Percentiles rank a stretch among this genome's conserved stretches.
Conservation (phyloP, 2,113 vertebrate species). For the Caranx ignobilis region DNA sequence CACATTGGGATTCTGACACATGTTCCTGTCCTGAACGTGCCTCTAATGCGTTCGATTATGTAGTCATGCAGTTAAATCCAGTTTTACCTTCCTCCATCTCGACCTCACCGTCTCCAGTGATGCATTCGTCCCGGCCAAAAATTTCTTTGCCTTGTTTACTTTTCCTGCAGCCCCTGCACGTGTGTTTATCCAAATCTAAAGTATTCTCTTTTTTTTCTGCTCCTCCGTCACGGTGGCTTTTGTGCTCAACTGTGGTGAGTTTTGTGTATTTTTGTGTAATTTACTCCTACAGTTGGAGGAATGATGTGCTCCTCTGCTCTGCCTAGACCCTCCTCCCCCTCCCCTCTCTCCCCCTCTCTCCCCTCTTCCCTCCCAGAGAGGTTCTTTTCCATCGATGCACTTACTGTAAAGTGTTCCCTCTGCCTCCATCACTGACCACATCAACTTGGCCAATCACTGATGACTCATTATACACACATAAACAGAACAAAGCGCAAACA, state of each 20-base stretch:
- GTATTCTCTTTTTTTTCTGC: slow-evolving; percentile 67
- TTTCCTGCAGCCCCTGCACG: slow-evolving; percentile 68
- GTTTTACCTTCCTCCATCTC: slow-evolving; percentile 33
- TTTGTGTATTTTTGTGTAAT: slow-evolving; percentile 83
- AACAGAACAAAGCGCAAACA: slow-evolving; percentile 80
- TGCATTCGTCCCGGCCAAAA: slow-evolving; percentile 39
- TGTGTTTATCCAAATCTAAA: slow-evolving; percentile 80
- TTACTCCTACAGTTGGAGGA: slow-evolving; percentile 81
- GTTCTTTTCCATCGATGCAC: slow-evolving; percentile 79
- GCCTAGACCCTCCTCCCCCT: slow-evolving; percentile 5
- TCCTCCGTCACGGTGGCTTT: slow-evolving; percentile 78
- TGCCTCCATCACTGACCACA: slow-evolving; percentile 78
- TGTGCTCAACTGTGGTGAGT: slow-evolving; percentile 76
- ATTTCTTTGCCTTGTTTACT: slow-evolving; percentile 73
- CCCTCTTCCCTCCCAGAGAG: slow-evolving; percentile 55
- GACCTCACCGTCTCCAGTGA: slow-evolving; percentile 42
- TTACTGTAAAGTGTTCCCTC: slow-evolving; percentile 80
- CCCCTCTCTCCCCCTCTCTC: slow-evolving; percentile 10
- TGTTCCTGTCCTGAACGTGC: too few species aligned
- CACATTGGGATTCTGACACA: neutral
- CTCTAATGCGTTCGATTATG: neutral
- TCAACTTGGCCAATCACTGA: slow-evolving; percentile 81
- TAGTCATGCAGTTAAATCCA: neutral
- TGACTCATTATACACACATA: slow-evolving; percentile 82
- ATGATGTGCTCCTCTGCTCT: slow-evolving; percentile 73